phyloP scores from a whole-genome alignment of 2,888 invertebrate species.

The Eupithecia subfuscata region DNA sequence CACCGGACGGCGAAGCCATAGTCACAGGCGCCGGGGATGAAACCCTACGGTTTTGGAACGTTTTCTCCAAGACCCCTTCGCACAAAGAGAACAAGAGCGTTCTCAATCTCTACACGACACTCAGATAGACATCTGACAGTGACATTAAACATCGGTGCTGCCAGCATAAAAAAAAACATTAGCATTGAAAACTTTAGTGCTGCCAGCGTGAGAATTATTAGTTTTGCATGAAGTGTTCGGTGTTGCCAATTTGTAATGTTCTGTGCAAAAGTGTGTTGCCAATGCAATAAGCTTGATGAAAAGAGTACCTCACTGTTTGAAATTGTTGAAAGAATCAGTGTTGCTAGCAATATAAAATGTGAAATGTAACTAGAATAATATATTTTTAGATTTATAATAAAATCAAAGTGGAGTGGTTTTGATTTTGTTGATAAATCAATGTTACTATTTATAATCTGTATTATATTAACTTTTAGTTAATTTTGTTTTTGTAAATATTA shows the following conservation, averaged over 20 bases:
- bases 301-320: neutral
- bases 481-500: slow-evolving; percentile 46
- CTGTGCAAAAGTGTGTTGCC: slow-evolving; percentile 19
- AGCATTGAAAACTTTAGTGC: neutral
- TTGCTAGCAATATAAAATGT: slow-evolving; percentile 30
- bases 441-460: slow-evolving; percentile 38
- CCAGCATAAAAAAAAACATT: slow-evolving; percentile 7
- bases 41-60: slow-evolving; percentile 99
- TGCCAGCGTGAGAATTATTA: slow-evolving; percentile 10
- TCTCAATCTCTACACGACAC: slow-evolving; percentile 94
- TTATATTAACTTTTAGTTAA: slow-evolving; percentile 39
- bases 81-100: slow-evolving; percentile 97
- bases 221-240: neutral
- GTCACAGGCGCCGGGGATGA: slow-evolving; percentile 99
- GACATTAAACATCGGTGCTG: slow-evolving; percentile 22
- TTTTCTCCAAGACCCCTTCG: slow-evolving; percentile 98
- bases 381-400: slow-evolving; percentile 29
- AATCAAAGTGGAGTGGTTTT: slow-evolving; percentile 25
- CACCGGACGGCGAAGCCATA: slow-evolving; percentile 99
- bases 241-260: slow-evolving; percentile 4
- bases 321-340: slow-evolving; percentile 15
- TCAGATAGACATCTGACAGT: slow-evolving; percentile 67
- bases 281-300: neutral
- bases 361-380: slow-evolving; percentile 18
- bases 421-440: slow-evolving; percentile 28